A percentile compares a stretch with the other conserved stretches of the same genome.
Conservation (phyloP, 2,888 invertebrate species). For the Hydrotaea cyrtoneurina region DNA sequence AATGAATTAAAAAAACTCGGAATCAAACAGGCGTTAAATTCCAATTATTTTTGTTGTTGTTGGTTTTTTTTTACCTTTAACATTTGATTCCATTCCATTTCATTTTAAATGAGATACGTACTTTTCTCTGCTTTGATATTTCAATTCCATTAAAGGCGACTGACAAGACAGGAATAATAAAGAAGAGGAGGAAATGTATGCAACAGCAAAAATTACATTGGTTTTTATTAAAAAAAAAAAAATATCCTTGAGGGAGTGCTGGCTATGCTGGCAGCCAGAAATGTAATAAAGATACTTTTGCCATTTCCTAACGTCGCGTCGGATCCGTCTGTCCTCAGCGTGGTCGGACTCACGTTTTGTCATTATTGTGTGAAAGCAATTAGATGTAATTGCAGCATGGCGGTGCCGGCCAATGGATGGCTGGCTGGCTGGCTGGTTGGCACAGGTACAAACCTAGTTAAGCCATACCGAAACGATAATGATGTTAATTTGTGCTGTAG, state of each 20-base stretch:
- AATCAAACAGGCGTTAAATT: not conserved
- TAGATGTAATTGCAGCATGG: slow-evolving; percentile 52
- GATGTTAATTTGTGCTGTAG: not conserved
- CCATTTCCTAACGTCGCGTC: not conserved
- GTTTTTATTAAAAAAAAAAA: not conserved
- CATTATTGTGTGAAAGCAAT: slow-evolving; percentile 50
- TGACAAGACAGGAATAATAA: no score
- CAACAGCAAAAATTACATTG: not conserved
- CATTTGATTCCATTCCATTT: not conserved
- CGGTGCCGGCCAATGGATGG: not conserved
- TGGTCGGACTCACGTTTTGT: not conserved
- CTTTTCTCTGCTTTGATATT: no score
- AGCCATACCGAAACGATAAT: not conserved
- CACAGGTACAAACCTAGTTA: not conserved
- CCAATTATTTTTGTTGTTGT: slow-evolving; percentile 8
- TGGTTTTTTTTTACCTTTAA: no score
- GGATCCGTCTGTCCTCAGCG: not conserved
- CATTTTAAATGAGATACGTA: not conserved
- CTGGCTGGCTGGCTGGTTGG: not conserved
- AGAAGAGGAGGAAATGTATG: no score
- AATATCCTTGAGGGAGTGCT: slow-evolving; percentile 22
- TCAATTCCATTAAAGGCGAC: no score
- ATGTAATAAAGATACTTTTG: not conserved
- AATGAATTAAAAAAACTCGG: no score
- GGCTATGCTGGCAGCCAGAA: not conserved